Base-by-base conservation (phyloP, 2,888 invertebrate species). In the Ephialtes manifestator region DNA sequence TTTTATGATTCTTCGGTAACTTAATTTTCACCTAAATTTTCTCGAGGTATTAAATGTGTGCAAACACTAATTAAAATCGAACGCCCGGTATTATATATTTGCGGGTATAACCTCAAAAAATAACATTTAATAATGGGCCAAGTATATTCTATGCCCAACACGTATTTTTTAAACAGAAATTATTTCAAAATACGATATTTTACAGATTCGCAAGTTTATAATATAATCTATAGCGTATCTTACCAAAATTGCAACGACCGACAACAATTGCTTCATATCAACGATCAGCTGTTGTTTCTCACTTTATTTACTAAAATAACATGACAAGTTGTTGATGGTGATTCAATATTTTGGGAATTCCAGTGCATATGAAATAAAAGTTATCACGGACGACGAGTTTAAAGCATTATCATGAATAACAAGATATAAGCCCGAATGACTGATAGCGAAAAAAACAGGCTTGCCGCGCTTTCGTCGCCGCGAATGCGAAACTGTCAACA, bases 191-290 rank as follows among this genome's bases (percentile, higher is more conserved):
- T 10, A 10, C 10, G 2, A 10, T 39, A 8, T 8, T 10, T 39
- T 39, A 39, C 10, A 39, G 10, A 10, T 10, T 1, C 10, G 39
- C 10, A 10, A 39, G 2, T 39, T 39, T 39, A 10, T 0, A 35
- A 4, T 24, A 65, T 53, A 39, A 48, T 65, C 20, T 7, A 18
- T 63, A 46, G 8, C 0, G 10, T 10, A 2, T 51, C 43, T 60
- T 77, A 85, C 85, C 85, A 83, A 28, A 51, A 85, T 74, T 24
- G 63, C 58, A 77, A 18, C 55, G 46, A 46, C 48, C 24, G 39
- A 63, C n/a, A 83, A 70, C 67, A 77, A 48, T 48, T 74, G 13
- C 80, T 85, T 85, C 85, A 85, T 85, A 85, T 55, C 85, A 77
- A 63, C 35, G n/a, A 35, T 39, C 60, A 24, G 24, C 60, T 60